phyloP scores from a whole-genome alignment of 2,113 vertebrate genomes.

The Spilogale gracilis region DNA sequence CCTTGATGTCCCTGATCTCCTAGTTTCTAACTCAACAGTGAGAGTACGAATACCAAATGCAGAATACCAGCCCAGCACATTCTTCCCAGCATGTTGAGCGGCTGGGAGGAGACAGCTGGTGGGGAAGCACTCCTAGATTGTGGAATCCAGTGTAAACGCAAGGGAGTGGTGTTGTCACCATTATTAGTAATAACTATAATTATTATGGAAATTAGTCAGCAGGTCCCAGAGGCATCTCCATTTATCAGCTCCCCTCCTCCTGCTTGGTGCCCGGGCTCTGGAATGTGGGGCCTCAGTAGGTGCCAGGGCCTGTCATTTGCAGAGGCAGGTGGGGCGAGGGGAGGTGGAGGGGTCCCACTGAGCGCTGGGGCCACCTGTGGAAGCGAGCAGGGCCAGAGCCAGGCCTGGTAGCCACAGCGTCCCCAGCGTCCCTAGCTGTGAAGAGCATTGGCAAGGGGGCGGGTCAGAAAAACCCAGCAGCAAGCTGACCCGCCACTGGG shows the following conservation, averaged over 20 bases:
- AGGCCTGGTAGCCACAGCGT: not conserved
- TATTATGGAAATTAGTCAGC: slow-evolving; percentile 80
- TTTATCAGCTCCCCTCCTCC: not conserved
- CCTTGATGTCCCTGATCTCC: slow-evolving; percentile 51
- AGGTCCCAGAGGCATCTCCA: slow-evolving; percentile 54
- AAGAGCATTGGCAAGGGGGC: not conserved
- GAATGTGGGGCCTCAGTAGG: not conserved
- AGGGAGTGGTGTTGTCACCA: slow-evolving; percentile 64
- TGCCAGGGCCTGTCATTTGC: not conserved
- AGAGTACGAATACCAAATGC: slow-evolving; percentile 33
- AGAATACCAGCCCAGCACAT: fast-evolving
- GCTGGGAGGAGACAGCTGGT: not conserved
- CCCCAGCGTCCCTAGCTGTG: not conserved
- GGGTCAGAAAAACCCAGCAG: not conserved
- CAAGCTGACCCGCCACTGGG: slow-evolving; percentile 9
- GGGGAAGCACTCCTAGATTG: not conserved
- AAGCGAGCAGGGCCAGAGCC: not conserved
- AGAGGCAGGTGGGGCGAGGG: not conserved
- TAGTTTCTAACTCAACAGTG: slow-evolving; percentile 49
- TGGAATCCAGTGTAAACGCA: not conserved
- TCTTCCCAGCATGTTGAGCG: not conserved
- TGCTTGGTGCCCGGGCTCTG: not conserved
- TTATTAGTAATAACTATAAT: slow-evolving; percentile 78
- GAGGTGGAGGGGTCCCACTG: fast-evolving
- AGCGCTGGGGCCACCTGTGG: fast-evolving